Evolutionary conservation across 1,140 invertebrate species (phyloP), one percentile per base, ranked within the genome.

Genomic region (Cylas formicarius): DNA sequence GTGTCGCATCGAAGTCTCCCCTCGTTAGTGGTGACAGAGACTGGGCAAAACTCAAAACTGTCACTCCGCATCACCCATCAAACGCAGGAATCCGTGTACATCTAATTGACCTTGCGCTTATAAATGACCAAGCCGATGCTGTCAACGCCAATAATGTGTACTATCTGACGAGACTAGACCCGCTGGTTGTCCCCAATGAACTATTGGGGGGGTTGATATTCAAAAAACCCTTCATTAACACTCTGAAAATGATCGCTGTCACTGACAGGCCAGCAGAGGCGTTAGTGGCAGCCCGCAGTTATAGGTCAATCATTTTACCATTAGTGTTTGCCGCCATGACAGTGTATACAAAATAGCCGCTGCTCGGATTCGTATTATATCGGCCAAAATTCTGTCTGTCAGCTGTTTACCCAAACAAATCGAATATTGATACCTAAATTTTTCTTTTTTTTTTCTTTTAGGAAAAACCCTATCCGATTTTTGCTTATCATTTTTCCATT

Each of bases 221-320:
- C 52, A 53, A 55, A 57, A 61, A 59, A 55, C 48, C 49, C 57
- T 59, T 61, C 57, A 61, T 61, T 61, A 61, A 50, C 56, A 61
- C 53, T 56, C 52, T 49, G 52, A 57, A 61, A 61, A 61, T 59
- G 59, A 61, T 47, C 47, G 55, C 59, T 61, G 59, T 59, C 57
- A 57, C 38, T 28, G 31, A 29, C 59, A 61, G 23, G 32, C 32
- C 17, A 22, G 14, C n/a, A n/a, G n/a, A n/a, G n/a, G n/a, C n/a
- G n/a, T n/a, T n/a, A n/a, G n/a, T n/a, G n/a, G n/a, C n/a, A n/a
- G n/a, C n/a, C n/a, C n/a, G n/a, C n/a, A n/a, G n/a, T n/a, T n/a
- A n/a, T n/a, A n/a, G n/a, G n/a, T n/a, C n/a, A n/a, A n/a, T n/a
- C n/a, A n/a, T n/a, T n/a, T n/a, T n/a, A n/a, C n/a, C n/a, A n/a